Evolutionary conservation across 2,797 vertebrate species (phyloP).

Genomic region (Delichon dasypus): DNA sequence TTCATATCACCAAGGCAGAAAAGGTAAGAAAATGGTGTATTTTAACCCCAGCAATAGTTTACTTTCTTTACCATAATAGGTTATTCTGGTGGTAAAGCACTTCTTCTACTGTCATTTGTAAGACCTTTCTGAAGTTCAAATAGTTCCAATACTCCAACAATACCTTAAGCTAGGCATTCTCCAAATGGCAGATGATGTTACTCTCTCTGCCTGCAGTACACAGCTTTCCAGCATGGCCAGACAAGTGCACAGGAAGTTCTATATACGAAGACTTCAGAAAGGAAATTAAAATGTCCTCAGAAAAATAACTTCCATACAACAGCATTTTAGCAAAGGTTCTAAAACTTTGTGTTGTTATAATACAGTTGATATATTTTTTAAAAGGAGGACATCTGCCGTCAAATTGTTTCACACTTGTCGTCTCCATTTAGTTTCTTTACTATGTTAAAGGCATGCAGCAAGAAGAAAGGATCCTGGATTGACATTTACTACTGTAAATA

Average conservation of each 20-base stretch:
- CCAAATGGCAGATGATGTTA: not conserved
- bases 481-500: not conserved
- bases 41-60: not conserved
- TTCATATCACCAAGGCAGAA: not conserved
- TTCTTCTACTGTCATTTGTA: not conserved
- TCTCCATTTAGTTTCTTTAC: not conserved
- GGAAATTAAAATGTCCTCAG: not conserved
- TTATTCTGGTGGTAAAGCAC: not conserved
- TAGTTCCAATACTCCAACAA: not conserved
- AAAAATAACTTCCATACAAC: not conserved
- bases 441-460: not conserved
- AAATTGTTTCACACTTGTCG: not conserved
- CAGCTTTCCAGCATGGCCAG: not conserved
- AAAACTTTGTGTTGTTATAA: not conserved
- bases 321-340: not conserved
- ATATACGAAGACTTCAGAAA: not conserved
- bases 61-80: not conserved
- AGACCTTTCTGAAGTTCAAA: not conserved
- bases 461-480: not conserved
- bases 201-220: not conserved
- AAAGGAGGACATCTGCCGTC: not conserved
- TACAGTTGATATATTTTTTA: not conserved
- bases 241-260: not conserved
- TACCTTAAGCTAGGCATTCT: not conserved
- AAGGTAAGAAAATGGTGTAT: not conserved